Evolutionary conservation across 2,888 invertebrate species (phyloP).

Genomic region (Tenthredo amoena): DNA sequence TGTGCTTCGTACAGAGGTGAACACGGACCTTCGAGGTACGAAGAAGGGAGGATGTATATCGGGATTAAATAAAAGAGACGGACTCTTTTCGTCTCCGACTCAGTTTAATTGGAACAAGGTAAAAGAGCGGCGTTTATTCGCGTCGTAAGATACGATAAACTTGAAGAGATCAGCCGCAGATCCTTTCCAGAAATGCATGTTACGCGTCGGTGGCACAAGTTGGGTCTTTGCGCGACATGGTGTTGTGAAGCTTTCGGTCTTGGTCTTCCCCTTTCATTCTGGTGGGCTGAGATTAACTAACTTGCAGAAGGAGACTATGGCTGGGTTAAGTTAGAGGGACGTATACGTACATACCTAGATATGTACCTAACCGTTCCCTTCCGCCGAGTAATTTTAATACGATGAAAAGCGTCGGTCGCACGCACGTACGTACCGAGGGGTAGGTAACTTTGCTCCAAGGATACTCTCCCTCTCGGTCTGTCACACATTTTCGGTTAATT

Average conservation of each 20-base stretch:
- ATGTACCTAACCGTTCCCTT: background rate
- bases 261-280: background rate
- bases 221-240: background rate
- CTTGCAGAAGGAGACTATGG: background rate
- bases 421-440: slow-evolving; percentile 31
- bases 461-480: background rate
- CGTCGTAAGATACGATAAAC: background rate
- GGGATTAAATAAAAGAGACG: slow-evolving; percentile 2
- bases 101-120: background rate
- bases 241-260: background rate
- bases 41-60: background rate
- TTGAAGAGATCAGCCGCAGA: slow-evolving; percentile 37
- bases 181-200: slow-evolving; percentile 63
- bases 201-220: slow-evolving; percentile 60
- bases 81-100: background rate
- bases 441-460: slow-evolving; percentile 13
- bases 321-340: background rate
- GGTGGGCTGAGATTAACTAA: slow-evolving; percentile 4
- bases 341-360: background rate
- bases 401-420: slow-evolving; percentile 36
- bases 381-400: background rate
- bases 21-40: background rate
- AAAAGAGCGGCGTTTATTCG: background rate
- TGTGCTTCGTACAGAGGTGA: slow-evolving; percentile 17
- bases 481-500: background rate